phyloP scores from a whole-genome alignment of 1,140 invertebrate species.

The Theocolax elegans region DNA sequence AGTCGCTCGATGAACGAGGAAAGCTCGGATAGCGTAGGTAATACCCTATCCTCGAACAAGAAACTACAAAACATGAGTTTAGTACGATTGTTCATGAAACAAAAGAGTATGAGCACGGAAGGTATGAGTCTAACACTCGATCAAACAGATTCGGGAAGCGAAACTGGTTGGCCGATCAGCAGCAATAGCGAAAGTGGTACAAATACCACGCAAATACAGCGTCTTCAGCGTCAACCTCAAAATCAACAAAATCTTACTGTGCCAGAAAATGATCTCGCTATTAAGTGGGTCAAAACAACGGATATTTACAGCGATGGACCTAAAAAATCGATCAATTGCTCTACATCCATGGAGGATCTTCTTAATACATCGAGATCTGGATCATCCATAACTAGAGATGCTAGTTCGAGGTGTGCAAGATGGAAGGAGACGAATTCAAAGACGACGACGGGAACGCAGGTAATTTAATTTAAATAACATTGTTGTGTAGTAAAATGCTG shows the following conservation, averaged over 20 bases:
- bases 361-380: conserved; percentile 10
- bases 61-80: conserved; percentile 78
- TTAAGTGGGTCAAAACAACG: conserved; percentile 63
- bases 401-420: background rate
- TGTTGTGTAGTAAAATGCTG: no score
- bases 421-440: background rate
- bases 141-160: conserved; percentile 60
- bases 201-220: conserved; percentile 59
- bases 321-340: conserved; percentile 20
- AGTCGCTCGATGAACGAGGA: conserved; percentile 64
- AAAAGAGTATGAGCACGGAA: conserved; percentile 83
- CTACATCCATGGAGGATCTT: conserved; percentile 38
- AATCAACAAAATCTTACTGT: conserved; percentile 42
- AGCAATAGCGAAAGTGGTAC: conserved; percentile 60
- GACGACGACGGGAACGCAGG: conserved; percentile 32
- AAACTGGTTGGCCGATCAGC: conserved; percentile 61
- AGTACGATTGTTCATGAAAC: conserved; percentile 90
- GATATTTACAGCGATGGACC: conserved; percentile 23
- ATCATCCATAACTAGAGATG: background rate
- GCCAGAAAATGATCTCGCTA: conserved; percentile 60
- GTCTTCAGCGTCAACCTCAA: conserved; percentile 44
- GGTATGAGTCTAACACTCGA: conserved; percentile 69
- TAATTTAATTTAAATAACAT: background rate
- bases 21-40: conserved; percentile 61
- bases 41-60: conserved; percentile 64